Conservation (phyloP, 1,140 invertebrate species). For the Drosophila pseudoobscura region DNA sequence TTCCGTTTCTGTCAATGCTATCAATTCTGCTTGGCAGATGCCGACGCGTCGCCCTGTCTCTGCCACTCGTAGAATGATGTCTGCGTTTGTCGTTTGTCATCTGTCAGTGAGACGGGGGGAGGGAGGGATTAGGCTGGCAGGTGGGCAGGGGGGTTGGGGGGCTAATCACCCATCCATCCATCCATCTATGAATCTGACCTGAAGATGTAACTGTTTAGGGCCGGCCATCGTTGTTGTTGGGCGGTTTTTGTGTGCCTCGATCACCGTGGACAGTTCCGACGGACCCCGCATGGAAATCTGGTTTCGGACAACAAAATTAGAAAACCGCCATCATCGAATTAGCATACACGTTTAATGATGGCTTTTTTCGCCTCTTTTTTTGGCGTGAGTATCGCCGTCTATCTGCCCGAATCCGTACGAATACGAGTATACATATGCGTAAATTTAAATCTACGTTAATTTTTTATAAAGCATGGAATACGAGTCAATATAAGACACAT, state of each 20-base stretch:
- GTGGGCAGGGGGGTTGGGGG: neutral
- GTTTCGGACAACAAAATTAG: conserved; percentile 70
- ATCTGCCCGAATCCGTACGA: neutral
- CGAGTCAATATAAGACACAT: conserved; percentile 36
- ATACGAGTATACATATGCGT: conserved; percentile 42
- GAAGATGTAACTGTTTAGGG: conserved; percentile 4
- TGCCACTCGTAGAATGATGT: conserved; percentile 20
- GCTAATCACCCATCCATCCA: conserved; percentile 23
- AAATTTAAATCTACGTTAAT: conserved; percentile 60
- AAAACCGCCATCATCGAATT: conserved; percentile 79
- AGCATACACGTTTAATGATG: conserved; percentile 80
- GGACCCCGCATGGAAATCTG: conserved; percentile 53
- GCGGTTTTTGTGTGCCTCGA: neutral
- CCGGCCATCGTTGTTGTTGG: neutral
- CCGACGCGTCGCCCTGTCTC: neutral
- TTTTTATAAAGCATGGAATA: conserved; percentile 75
- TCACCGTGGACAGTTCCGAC: conserved; percentile 14
- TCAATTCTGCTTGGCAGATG: no score
- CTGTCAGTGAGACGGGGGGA: neutral
- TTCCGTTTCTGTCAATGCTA: no score
- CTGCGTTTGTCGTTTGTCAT: no score
- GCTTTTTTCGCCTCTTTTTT: conserved; percentile 49
- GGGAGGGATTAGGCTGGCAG: neutral
- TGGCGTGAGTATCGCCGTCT: neutral
- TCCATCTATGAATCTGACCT: neutral